These are phyloP conservation scores for Haemorhous mexicanus DNA, from an alignment of 2,113 vertebrate species.

Conservation along the genomic window DNA sequence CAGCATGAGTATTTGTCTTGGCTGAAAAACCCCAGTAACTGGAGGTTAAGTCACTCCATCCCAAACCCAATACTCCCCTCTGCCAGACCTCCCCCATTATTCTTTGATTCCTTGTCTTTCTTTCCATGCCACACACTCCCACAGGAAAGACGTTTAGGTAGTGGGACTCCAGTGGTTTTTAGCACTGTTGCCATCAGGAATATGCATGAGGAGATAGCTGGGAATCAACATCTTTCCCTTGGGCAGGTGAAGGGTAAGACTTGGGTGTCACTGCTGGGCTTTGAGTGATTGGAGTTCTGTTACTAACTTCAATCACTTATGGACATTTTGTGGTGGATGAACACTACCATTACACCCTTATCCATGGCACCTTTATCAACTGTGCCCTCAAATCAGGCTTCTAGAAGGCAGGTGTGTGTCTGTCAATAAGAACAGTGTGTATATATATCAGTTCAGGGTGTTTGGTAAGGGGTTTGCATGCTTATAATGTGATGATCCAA, in stretches of 20 bases:
- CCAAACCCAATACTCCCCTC: neutral
- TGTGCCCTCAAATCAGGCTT: neutral
- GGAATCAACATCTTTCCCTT: neutral
- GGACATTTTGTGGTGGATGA: neutral
- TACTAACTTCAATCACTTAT: neutral
- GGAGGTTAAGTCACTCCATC: neutral
- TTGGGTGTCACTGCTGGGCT: neutral
- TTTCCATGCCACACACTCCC: neutral
- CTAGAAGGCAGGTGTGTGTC: neutral
- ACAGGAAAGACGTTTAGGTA: neutral
- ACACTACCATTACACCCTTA: neutral
- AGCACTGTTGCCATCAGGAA: neutral
- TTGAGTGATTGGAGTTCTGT: neutral
- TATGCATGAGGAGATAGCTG: neutral
- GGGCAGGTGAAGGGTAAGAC: neutral
- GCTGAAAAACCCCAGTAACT: neutral
- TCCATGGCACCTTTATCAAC: neutral
- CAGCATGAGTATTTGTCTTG: neutral
- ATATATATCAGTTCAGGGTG: accelerated
- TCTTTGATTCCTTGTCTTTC: neutral
- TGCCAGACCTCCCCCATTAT: neutral
- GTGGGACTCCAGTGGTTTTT: neutral
- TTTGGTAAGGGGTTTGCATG: neutral
- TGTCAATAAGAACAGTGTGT: neutral
- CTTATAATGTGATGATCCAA: neutral